These are phyloP conservation scores for Eidolon helvum DNA, from an alignment of 2,113 vertebrate genomes.

Conservation along the genomic window DNA sequence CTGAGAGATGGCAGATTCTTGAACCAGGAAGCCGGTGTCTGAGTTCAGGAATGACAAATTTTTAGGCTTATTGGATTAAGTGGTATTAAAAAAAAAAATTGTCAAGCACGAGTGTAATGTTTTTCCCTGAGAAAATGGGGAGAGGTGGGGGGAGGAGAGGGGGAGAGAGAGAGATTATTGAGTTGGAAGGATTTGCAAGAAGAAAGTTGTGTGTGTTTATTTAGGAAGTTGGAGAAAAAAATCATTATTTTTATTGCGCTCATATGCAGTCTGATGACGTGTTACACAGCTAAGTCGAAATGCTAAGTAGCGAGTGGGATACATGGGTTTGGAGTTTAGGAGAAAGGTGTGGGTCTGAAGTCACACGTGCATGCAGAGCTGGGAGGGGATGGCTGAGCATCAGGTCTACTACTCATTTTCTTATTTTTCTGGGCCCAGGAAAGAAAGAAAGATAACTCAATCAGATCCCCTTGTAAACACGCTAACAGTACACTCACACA, in stretches of 20 bases:
- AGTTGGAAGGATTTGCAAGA: neutral
- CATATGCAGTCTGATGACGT: neutral
- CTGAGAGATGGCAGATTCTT: neutral
- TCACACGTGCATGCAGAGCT: neutral
- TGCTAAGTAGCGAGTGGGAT: fast-evolving
- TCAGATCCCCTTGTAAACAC: neutral
- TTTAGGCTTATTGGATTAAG: neutral
- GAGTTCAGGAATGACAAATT: too few species aligned
- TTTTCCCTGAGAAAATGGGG: neutral
- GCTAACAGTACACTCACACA: neutral
- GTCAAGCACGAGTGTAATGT: neutral
- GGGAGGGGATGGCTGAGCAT: neutral
- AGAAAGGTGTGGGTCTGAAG: neutral
- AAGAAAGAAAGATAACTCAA: neutral
- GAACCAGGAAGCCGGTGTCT: neutral
- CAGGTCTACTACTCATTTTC: neutral
- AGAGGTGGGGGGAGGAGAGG: too few species aligned
- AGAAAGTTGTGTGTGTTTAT: neutral
- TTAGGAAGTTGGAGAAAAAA: neutral
- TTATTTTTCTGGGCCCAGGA: neutral
- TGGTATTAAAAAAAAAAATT: neutral
- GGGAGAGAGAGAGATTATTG: neutral
- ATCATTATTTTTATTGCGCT: neutral
- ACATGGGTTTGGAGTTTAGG: neutral
- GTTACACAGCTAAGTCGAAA: neutral